Evolutionary conservation across 2,113 vertebrate species (phyloP).

Genomic region (Labeo rohita): DNA sequence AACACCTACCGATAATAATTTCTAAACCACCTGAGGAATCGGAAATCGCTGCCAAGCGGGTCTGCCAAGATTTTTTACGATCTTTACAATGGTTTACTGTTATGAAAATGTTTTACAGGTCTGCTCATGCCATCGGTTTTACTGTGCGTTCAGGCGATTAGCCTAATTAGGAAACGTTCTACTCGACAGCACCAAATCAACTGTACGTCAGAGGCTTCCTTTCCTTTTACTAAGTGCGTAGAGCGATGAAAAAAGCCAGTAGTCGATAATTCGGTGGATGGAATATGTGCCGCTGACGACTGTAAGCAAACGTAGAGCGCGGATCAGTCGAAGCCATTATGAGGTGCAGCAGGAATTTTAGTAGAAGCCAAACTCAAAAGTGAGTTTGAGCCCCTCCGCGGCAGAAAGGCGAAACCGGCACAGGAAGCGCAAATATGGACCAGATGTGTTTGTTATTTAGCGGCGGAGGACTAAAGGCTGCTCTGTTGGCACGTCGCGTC

Average conservation of each 20-base stretch:
- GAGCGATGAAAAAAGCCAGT: not conserved
- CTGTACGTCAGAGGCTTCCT: not conserved
- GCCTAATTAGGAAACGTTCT: constrained; percentile 27
- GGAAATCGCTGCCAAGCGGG: not conserved
- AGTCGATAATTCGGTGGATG: not conserved
- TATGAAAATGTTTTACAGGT: constrained; percentile 47
- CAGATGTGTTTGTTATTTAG: constrained; percentile 64
- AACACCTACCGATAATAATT: constrained; percentile 29
- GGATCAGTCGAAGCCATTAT: constrained; percentile 40
- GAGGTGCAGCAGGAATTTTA: constrained; percentile 41
- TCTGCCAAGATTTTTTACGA: constrained; percentile 43
- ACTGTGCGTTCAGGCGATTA: constrained; percentile 31
- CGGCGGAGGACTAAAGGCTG: constrained; percentile 48
- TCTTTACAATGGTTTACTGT: constrained; percentile 44
- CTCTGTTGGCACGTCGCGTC: constrained; percentile 47
- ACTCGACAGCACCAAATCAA: constrained; percentile 21
- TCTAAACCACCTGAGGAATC: not conserved
- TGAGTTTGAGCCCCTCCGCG: constrained; percentile 40
- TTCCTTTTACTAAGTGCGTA: not conserved
- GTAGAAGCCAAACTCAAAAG: constrained; percentile 19
- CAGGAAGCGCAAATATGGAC: constrained; percentile 62
- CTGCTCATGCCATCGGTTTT: constrained; percentile 35
- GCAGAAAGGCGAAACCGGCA: constrained; percentile 55
- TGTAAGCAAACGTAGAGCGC: not conserved
- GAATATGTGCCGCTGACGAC: constrained; percentile 23